phyloP scores from a whole-genome alignment of 2,888 invertebrate species.

The Drosophila tripunctata region DNA sequence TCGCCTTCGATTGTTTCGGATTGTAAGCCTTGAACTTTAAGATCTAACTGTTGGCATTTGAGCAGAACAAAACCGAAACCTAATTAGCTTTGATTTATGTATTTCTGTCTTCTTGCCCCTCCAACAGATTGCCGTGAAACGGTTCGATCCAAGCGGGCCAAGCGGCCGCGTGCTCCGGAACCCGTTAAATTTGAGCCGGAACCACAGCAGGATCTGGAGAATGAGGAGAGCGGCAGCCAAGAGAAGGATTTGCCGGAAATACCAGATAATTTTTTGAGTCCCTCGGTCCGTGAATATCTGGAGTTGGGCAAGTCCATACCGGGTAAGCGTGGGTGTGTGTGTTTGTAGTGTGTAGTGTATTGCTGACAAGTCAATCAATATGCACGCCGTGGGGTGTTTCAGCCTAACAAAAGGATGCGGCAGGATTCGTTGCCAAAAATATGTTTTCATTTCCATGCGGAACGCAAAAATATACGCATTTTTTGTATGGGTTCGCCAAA shows the following conservation, averaged over 20 bases:
- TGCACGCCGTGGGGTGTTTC: constrained; percentile 4
- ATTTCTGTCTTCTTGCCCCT: not conserved
- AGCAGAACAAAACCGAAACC: constrained; percentile 1
- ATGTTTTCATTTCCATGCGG: constrained; percentile 23
- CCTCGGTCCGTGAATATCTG: constrained; percentile 93
- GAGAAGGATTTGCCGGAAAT: constrained; percentile 85
- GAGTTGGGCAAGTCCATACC: constrained; percentile 95
- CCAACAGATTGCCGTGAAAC: constrained; percentile 85
- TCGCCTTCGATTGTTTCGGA: constrained; percentile 19
- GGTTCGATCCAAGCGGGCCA: constrained; percentile 86
- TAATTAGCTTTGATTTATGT: constrained; percentile 7
- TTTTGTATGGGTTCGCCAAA: constrained; percentile 37
- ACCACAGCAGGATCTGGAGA: constrained; percentile 85
- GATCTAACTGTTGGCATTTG: constrained; percentile 26
- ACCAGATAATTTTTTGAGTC: constrained; percentile 92
- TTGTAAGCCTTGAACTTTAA: constrained; percentile 47
- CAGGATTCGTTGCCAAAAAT: constrained; percentile 8
- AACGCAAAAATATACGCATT: constrained; percentile 1
- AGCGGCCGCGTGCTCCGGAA: constrained; percentile 87
- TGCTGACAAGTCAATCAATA: constrained; percentile 51
- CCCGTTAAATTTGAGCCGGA: constrained; percentile 83
- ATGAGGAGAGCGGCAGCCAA: constrained; percentile 82
- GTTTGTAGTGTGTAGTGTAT: too few relatives aligned
- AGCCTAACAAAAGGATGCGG: constrained; percentile 7
- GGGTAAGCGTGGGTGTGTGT: constrained; percentile 88